Evolutionary conservation across 2,888 invertebrate species (phyloP).

Genomic region (Agonopterix alstromeriana): DNA sequence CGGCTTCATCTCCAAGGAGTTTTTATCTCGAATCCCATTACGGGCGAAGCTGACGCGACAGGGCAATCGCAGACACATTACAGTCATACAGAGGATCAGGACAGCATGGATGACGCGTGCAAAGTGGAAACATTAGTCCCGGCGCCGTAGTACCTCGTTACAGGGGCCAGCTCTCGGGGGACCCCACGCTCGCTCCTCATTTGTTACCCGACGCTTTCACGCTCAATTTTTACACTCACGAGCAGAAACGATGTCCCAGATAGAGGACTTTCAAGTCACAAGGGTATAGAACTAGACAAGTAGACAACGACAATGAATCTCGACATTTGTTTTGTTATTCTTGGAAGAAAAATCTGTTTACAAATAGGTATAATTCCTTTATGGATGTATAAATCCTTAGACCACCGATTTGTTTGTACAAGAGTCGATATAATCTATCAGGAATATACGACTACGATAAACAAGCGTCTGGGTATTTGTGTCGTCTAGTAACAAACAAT

Average conservation of each 20-base stretch:
- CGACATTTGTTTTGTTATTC: no score
- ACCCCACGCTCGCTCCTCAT: conserved; percentile 35
- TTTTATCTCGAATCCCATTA: conserved; percentile 28
- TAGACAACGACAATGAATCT: no score
- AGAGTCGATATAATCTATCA: no score
- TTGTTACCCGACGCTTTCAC: conserved; percentile 36
- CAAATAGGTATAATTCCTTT: no score
- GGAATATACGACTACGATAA: conserved; percentile 1
- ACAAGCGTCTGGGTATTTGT: conserved; percentile 12
- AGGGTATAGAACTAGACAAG: no score
- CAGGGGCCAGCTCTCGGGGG: conserved; percentile 33
- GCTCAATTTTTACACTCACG: conserved; percentile 11
- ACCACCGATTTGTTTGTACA: no score
- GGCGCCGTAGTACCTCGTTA: conserved; percentile 38
- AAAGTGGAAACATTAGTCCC: conserved; percentile 43
- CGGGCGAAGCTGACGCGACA: conserved; percentile 18
- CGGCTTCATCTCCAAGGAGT: conserved; percentile 17
- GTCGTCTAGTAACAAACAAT: conserved; percentile 8
- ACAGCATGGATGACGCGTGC: conserved; percentile 34
- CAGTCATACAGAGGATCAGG: conserved; percentile 10
- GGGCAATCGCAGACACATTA: conserved; percentile 8
- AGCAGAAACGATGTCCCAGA: no score
- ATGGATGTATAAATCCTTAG: no score
- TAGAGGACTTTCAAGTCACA: no score
- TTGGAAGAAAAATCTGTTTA: no score